Evolutionary conservation across 2,888 invertebrate genomes (phyloP).

Genomic region (Microctonus hyperodae): DNA sequence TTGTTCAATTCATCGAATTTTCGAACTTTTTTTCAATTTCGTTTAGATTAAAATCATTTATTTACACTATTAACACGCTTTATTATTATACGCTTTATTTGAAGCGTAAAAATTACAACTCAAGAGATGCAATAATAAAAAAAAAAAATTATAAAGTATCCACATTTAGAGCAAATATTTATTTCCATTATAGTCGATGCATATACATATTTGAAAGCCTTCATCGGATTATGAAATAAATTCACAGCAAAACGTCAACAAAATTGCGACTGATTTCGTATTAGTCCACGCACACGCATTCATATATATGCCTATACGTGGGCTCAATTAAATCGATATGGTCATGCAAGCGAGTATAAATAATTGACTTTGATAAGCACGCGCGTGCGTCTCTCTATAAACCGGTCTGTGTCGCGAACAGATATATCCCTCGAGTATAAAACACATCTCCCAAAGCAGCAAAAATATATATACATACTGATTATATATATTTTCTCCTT

Average conservation of each 20-base stretch:
- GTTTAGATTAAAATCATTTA: too few relatives aligned
- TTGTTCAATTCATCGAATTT: too few relatives aligned
- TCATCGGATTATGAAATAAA: neutral
- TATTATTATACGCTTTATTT: too few relatives aligned
- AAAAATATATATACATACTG: too few relatives aligned
- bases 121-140: too few relatives aligned
- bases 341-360: constrained; percentile 20
- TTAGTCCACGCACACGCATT: neutral
- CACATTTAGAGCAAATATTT: too few relatives aligned
- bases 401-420: constrained; percentile 14
- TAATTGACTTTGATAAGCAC: constrained; percentile 21
- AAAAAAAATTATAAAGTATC: too few relatives aligned
- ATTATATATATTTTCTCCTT: constrained; percentile 8
- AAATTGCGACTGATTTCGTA: neutral
- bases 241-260: neutral
- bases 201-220: neutral
- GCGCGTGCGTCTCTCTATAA: constrained; percentile 13
- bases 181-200: too few relatives aligned
- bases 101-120: too few relatives aligned
- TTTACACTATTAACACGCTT: too few relatives aligned
- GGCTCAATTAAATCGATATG: constrained; percentile 16
- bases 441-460: constrained; percentile 9
- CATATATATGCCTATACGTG: constrained; percentile 5
- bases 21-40: too few relatives aligned
- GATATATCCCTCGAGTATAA: constrained; percentile 12